Conservation (phyloP, 1,140 invertebrate species). For the Brachionus paranguensis region DNA sequence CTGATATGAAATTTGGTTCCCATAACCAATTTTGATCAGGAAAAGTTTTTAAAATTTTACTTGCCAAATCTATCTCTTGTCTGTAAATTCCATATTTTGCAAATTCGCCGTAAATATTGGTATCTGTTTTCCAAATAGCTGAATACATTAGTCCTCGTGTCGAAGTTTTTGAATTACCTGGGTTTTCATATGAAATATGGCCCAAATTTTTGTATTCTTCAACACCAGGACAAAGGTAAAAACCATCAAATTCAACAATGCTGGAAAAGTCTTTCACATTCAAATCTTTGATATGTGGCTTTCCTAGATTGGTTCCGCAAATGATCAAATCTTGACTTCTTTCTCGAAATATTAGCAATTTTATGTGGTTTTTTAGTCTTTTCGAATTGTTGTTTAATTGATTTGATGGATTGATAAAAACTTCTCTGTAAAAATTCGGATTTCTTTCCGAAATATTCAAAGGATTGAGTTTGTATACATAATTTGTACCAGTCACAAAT, state of each 20-base stretch:
- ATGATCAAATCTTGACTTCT: conserved; percentile 9
- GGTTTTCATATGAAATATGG: neutral
- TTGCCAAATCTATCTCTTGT: conserved; percentile 17
- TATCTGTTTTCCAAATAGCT: conserved; percentile 17
- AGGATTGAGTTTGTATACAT: neutral
- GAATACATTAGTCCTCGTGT: neutral
- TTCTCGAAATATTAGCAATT: neutral
- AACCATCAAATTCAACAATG: conserved; percentile 11
- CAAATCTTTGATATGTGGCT: conserved; percentile 30
- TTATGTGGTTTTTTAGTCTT: neutral
- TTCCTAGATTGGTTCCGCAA: neutral
- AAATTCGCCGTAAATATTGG: neutral
- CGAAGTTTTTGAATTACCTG: neutral
- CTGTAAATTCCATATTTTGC: neutral
- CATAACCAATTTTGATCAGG: neutral
- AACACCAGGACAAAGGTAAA: conserved; percentile 1
- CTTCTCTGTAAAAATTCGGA: neutral
- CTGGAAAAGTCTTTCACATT: conserved; percentile 4
- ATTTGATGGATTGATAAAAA: conserved; percentile 16
- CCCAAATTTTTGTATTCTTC: conserved; percentile 3
- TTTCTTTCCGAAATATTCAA: neutral
- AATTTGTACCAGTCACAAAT: conserved; percentile 14
- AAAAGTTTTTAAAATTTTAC: conserved; percentile 17
- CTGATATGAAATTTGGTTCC: conserved; percentile 8
- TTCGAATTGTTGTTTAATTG: neutral